phyloP scores from a whole-genome alignment of 2,797 vertebrate genomes.

The Thamnophis elegans region DNA sequence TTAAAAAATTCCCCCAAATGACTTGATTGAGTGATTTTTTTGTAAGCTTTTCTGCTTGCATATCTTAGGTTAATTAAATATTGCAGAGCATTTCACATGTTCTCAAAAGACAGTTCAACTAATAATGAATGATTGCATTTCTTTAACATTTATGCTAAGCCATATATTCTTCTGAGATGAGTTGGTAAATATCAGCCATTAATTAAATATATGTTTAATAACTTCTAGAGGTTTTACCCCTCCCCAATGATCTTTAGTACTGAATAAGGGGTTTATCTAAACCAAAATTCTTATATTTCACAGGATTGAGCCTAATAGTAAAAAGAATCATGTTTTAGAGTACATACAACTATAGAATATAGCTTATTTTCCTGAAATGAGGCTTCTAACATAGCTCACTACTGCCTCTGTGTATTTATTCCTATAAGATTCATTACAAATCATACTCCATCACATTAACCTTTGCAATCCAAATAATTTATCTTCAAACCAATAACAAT shows the following conservation, averaged over 20 bases:
- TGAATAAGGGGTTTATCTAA: not conserved
- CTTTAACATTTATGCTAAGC: slow-evolving; percentile 37
- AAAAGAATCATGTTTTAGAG: not conserved
- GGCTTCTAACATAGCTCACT: not conserved
- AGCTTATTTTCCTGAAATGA: slow-evolving; percentile 1
- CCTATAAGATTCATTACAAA: not conserved
- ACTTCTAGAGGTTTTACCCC: slow-evolving; percentile 1
- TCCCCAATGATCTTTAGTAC: not conserved
- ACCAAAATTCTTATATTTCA: not conserved
- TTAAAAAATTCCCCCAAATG: not conserved
- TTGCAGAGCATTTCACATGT: slow-evolving; percentile 9
- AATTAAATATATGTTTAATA: slow-evolving; percentile 33
- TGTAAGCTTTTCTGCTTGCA: not conserved
- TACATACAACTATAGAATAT: not conserved
- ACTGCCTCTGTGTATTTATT: not conserved
- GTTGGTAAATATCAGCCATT: slow-evolving; percentile 27
- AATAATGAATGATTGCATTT: slow-evolving; percentile 32
- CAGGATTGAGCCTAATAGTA: not conserved
- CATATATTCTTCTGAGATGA: slow-evolving; percentile 15
- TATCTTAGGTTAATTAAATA: slow-evolving; percentile 34
- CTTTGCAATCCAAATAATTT: not conserved
- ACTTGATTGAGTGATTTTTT: not conserved
- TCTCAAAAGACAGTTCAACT: slow-evolving; percentile 28
- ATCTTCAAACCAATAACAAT: not conserved
- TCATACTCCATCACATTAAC: slow-evolving; percentile 14